Evolutionary conservation across 2,113 vertebrate genomes (phyloP).

Genomic region (Orientallactaga bullata): DNA sequence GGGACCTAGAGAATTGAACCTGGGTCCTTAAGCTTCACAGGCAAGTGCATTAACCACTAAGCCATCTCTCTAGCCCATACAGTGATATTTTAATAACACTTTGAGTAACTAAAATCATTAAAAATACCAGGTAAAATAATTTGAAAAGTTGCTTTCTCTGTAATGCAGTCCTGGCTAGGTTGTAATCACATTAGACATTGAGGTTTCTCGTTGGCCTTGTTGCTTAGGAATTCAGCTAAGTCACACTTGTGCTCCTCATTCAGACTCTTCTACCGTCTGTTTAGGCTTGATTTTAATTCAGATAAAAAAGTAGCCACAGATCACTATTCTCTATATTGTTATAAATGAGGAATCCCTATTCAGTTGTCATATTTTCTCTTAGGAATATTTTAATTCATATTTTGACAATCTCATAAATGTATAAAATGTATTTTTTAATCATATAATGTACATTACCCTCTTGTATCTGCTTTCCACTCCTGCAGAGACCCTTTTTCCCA

Average conservation of each 20-base stretch:
- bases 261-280: not conserved
- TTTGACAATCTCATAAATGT: too few species aligned
- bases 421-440: too few species aligned
- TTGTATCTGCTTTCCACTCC: too few species aligned
- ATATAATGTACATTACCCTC: too few species aligned
- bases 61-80: too few species aligned
- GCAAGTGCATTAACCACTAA: too few species aligned
- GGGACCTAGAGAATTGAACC: too few species aligned
- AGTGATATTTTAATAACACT: not conserved
- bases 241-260: not conserved
- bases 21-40: too few species aligned
- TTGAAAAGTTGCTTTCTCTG: not conserved
- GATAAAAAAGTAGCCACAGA: not conserved
- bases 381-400: too few species aligned
- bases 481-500: too few species aligned
- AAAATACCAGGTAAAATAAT: not conserved
- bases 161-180: accelerated
- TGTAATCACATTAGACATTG: too few species aligned
- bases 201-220: accelerated
- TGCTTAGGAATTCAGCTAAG: not conserved
- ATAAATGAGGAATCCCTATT: not conserved
- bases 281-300: not conserved
- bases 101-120: not conserved
- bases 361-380: not conserved
- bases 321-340: not conserved